These are phyloP conservation scores for Cantharis nigra DNA, from an alignment of 2,888 invertebrate species.

Conservation along the genomic window DNA sequence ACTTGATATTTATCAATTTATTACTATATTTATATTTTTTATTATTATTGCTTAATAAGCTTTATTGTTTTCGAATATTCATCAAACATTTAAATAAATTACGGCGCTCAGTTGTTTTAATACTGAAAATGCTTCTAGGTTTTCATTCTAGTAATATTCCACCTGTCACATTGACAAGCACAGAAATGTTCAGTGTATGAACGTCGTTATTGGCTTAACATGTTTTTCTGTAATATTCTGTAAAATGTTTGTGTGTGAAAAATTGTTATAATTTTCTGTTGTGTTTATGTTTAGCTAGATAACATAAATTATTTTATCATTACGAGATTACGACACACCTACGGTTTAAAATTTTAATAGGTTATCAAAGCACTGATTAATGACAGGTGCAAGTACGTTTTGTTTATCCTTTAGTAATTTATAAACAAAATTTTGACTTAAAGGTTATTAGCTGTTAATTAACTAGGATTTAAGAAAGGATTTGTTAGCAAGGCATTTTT, in stretches of 20 bases:
- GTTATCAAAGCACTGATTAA: not conserved
- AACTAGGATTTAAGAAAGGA: not conserved
- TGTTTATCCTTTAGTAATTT: not conserved
- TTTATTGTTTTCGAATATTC: not conserved
- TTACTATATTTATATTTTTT: not conserved
- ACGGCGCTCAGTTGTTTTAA: conserved; percentile 25
- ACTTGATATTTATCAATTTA: not conserved
- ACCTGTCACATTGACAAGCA: conserved; percentile 25
- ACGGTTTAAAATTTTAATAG: not conserved
- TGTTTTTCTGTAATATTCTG: not conserved
- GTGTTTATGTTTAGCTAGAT: not conserved
- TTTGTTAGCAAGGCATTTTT: not conserved
- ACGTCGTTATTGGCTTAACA: not conserved
- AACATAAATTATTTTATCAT: not conserved
- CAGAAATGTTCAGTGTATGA: conserved; percentile 19
- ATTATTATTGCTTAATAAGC: not conserved
- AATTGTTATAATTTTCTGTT: not conserved
- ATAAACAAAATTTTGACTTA: not conserved
- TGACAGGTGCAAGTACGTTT: not conserved
- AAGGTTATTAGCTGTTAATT: not conserved
- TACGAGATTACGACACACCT: not conserved
- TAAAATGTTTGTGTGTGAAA: not conserved
- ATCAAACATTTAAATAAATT: not conserved
- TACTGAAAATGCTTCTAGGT: conserved; percentile 20
- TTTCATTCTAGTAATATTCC: conserved; percentile 21